Percentiles rank a stretch among this genome's conserved stretches.
These are phyloP conservation scores for Smithornis capensis DNA, from an alignment of 2,113 vertebrate species.

Conservation along the genomic window DNA sequence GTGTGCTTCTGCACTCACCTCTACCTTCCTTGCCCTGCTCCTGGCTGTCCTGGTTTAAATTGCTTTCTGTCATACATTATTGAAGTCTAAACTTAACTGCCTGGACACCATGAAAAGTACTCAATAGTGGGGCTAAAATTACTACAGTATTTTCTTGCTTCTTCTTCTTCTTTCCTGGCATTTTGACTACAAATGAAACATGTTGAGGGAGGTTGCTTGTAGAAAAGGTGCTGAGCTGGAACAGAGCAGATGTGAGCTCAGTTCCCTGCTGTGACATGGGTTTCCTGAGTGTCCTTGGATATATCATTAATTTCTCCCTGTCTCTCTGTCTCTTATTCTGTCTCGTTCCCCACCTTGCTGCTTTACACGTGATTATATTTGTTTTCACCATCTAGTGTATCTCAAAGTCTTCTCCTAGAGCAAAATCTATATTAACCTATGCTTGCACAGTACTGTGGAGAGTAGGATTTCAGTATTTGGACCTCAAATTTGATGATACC, in stretches of 20 bases:
- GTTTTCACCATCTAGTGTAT: neutral
- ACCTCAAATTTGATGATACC: neutral
- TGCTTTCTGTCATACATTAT: conserved; percentile 42
- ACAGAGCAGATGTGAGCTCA: conserved; percentile 1
- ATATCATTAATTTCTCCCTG: neutral
- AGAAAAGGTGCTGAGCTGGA: conserved; percentile 2
- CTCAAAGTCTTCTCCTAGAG: neutral
- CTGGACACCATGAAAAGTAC: neutral
- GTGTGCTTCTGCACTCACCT: neutral
- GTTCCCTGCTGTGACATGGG: neutral
- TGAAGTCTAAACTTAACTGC: conserved; percentile 28
- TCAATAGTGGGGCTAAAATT: neutral
- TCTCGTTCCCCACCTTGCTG: fast-evolving
- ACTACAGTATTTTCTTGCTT: neutral
- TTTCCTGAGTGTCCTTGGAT: conserved; percentile 13
- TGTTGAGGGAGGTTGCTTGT: neutral
- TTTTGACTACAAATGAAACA: neutral
- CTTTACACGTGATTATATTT: neutral
- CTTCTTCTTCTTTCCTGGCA: neutral
- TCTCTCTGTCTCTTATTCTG: neutral
- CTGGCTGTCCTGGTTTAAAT: conserved; percentile 30
- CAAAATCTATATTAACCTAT: neutral
- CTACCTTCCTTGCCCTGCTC: neutral
- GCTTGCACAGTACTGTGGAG: neutral
- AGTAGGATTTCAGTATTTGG: neutral